A percentile compares a stretch with the other conserved stretches of the same genome.
phyloP scores from a whole-genome alignment of 2,113 vertebrate species.

The Crypturellus undulatus region DNA sequence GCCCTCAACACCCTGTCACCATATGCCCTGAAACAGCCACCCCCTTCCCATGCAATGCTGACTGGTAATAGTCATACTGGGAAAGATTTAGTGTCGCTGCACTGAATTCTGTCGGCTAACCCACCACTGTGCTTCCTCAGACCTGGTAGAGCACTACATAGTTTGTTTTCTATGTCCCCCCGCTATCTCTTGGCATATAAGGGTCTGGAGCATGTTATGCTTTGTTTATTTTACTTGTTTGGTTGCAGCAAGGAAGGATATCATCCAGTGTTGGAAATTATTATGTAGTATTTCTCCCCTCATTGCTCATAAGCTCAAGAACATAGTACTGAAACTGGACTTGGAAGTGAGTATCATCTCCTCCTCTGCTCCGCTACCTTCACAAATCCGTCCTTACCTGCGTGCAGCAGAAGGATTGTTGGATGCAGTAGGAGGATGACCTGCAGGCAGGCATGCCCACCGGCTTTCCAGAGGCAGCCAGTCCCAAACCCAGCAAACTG shows the following conservation, averaged over 20 bases:
- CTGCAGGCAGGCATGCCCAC: background rate
- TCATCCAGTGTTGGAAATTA: background rate
- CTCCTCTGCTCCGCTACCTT: background rate
- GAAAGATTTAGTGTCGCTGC: background rate
- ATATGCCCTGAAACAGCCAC: background rate
- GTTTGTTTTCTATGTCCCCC: background rate
- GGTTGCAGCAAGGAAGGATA: background rate
- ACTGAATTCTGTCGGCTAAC: background rate
- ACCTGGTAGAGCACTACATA: background rate
- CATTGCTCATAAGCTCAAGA: background rate
- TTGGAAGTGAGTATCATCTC: background rate
- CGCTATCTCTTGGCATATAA: background rate
- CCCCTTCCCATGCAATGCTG: background rate
- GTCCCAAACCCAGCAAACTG: background rate
- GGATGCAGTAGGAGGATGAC: background rate
- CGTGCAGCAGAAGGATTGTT: background rate
- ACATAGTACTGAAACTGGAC: background rate
- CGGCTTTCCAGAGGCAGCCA: background rate
- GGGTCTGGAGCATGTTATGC: background rate
- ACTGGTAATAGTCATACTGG: background rate
- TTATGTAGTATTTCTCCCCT: background rate
- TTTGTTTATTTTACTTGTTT: background rate
- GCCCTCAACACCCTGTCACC: background rate
- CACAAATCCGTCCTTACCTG: background rate
- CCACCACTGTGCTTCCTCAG: accelerated